phyloP scores from a whole-genome alignment of 92 coral and sea anemone species.

The Porites evermanni region DNA sequence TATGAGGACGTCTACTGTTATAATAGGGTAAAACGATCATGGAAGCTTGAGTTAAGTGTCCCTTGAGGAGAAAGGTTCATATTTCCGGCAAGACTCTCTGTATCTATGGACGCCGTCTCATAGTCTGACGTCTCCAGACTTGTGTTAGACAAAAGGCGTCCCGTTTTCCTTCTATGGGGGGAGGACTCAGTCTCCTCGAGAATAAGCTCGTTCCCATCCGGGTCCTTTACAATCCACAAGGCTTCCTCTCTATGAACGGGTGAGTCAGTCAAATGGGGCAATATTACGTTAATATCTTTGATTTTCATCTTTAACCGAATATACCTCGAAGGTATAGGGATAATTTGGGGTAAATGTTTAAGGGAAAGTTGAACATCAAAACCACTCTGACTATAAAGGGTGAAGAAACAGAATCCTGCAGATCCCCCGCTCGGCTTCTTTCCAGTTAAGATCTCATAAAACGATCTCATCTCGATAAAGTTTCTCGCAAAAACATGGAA shows the following conservation, averaged over 20 bases:
- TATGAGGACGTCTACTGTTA: not conserved
- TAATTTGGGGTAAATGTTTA: slow-evolving; percentile 74
- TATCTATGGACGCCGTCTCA: slow-evolving; percentile 72
- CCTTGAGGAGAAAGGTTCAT: slow-evolving; percentile 46
- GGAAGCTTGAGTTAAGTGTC: slow-evolving; percentile 11
- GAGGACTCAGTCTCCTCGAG: slow-evolving; percentile 73
- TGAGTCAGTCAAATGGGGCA: slow-evolving; percentile 69
- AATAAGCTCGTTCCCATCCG: slow-evolving; percentile 89
- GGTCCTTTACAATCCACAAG: slow-evolving; percentile 82
- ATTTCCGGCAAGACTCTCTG: slow-evolving; percentile 63
- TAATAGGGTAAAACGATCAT: not conserved
- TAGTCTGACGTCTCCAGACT: slow-evolving; percentile 83
- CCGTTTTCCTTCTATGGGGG: not conserved
- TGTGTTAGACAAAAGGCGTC: slow-evolving; percentile 1
- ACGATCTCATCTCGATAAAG: slow-evolving; percentile 76
- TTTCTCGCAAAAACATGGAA: slow-evolving; percentile 85
- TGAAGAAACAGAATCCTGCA: slow-evolving; percentile 82
- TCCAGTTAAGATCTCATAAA: slow-evolving; percentile 81
- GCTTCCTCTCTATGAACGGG: slow-evolving; percentile 67
- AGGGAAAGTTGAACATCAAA: slow-evolving; percentile 89
- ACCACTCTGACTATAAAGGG: slow-evolving; percentile 79
- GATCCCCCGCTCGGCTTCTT: slow-evolving; percentile 71
- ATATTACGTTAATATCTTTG: slow-evolving; percentile 58
- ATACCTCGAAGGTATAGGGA: slow-evolving; percentile 71
- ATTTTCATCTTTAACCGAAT: slow-evolving; percentile 75